phyloP scores from a whole-genome alignment of 1,140 invertebrate genomes.

The Drosophila equinoxialis region DNA sequence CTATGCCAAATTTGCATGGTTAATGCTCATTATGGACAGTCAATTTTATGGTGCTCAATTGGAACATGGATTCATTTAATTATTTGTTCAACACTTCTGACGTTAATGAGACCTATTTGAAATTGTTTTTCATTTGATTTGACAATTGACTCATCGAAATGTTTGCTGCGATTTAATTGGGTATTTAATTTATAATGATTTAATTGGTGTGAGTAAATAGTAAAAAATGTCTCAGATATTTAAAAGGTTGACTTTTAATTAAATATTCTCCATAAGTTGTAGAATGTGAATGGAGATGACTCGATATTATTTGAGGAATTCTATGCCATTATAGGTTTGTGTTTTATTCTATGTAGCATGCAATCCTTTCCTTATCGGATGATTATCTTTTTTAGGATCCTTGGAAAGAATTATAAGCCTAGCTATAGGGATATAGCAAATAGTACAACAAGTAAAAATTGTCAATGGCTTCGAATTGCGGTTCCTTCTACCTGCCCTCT shows the following conservation, averaged over 20 bases:
- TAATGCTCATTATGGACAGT: background rate
- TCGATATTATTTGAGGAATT: no score
- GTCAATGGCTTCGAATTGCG: no score
- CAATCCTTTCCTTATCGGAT: no score
- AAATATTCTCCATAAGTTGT: background rate
- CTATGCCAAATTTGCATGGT: constrained; percentile 9
- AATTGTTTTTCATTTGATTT: constrained; percentile 29
- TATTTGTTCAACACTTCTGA: constrained; percentile 2
- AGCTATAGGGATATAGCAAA: no score
- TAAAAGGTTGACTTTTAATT: background rate
- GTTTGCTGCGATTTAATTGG: constrained; percentile 19
- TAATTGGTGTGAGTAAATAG: constrained; percentile 19
- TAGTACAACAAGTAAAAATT: no score
- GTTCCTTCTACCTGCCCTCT: no score
- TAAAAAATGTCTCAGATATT: background rate
- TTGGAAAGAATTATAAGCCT: no score
- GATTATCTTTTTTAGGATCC: no score
- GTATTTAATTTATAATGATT: background rate
- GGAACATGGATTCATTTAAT: background rate
- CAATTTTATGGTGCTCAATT: constrained; percentile 2
- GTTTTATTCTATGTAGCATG: no score
- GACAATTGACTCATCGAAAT: constrained; percentile 38
- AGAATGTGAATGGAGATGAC: background rate
- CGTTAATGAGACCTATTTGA: constrained; percentile 11
- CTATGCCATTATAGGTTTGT: no score